A percentile compares a stretch with the other conserved stretches of the same genome.
Conservation (phyloP, 2,888 invertebrate species). For the Sisyra nigra region DNA sequence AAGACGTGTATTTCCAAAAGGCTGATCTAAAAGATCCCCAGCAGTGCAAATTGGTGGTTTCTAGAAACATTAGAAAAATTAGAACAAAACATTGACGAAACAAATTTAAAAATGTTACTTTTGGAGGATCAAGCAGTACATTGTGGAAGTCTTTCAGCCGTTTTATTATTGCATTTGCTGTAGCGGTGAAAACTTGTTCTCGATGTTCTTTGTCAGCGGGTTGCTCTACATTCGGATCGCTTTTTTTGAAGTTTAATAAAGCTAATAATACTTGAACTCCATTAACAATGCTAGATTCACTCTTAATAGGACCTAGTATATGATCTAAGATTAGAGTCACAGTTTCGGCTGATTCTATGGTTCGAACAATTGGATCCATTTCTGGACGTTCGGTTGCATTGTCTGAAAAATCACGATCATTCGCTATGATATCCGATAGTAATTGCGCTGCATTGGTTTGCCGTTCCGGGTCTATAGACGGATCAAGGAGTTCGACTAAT, state of each 20-base stretch:
- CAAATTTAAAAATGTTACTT: constrained; percentile 32
- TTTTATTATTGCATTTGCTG: constrained; percentile 44
- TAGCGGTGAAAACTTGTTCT: constrained; percentile 41
- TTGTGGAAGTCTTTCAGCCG: constrained; percentile 53
- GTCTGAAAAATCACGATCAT: constrained; percentile 39
- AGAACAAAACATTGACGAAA: neutral
- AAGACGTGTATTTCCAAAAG: constrained; percentile 64
- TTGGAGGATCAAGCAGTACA: constrained; percentile 51
- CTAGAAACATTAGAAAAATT: constrained; percentile 18
- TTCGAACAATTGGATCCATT: constrained; percentile 53
- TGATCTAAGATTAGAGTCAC: constrained; percentile 53
- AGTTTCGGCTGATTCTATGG: constrained; percentile 51
- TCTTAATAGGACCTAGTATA: constrained; percentile 49
- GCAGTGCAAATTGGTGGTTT: constrained; percentile 52
- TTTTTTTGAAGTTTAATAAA: constrained; percentile 39
- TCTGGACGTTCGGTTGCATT: constrained; percentile 41
- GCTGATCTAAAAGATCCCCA: constrained; percentile 52
- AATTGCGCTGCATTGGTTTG: constrained; percentile 79
- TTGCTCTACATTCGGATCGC: constrained; percentile 11
- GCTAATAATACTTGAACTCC: constrained; percentile 66
- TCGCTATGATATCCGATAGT: constrained; percentile 69
- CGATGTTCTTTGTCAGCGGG: constrained; percentile 36
- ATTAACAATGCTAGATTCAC: constrained; percentile 57
- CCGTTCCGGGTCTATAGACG: constrained; percentile 51
- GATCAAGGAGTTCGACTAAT: constrained; percentile 47